Percentiles rank a stretch among this genome's conserved stretches.
Evolutionary conservation across 37 sponge, comb jelly and placozoan species (phyloP).

Genomic region (Crambe crambe): DNA sequence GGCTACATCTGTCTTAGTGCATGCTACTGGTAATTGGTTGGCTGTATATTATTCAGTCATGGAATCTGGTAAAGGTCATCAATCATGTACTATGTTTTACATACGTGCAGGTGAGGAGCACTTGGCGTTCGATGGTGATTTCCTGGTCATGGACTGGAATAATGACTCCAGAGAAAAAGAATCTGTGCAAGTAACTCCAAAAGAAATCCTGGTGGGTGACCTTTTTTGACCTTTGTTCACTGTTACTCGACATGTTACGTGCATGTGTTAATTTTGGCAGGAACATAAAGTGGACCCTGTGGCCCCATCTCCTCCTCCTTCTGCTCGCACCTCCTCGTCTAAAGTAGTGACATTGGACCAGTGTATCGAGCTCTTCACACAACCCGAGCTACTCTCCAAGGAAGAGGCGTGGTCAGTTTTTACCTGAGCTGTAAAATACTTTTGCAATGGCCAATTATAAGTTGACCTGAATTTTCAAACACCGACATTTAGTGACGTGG

Average conservation of each 20-base stretch:
- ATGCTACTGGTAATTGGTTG: background rate
- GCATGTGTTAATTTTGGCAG: no score
- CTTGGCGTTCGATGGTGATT: slow-evolving; percentile 28
- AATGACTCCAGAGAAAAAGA: slow-evolving; percentile 41
- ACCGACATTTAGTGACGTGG: no score
- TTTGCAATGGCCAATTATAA: no score
- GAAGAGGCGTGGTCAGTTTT: slow-evolving; percentile 83
- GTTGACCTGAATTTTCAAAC: no score
- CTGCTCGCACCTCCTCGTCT: background rate
- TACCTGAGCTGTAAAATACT: no score
- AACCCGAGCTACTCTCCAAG: slow-evolving; percentile 78
- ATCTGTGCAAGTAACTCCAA: slow-evolving; percentile 32
- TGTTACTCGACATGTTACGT: no score
- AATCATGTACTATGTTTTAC: no score
- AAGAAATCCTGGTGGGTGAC: slow-evolving; percentile 37
- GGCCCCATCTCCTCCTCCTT: no score
- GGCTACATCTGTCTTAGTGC: no score
- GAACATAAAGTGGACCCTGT: no score
- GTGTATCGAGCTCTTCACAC: slow-evolving; percentile 84
- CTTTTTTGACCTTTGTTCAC: no score
- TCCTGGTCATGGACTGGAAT: slow-evolving; percentile 79
- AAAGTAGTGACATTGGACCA: slow-evolving; percentile 49
- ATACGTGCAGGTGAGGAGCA: background rate
- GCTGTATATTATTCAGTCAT: background rate
- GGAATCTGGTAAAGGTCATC: background rate